Evolutionary conservation across 2,113 vertebrate species (phyloP), one percentile per base, ranked within the genome.

Genomic region (Barnardius zonarius): DNA sequence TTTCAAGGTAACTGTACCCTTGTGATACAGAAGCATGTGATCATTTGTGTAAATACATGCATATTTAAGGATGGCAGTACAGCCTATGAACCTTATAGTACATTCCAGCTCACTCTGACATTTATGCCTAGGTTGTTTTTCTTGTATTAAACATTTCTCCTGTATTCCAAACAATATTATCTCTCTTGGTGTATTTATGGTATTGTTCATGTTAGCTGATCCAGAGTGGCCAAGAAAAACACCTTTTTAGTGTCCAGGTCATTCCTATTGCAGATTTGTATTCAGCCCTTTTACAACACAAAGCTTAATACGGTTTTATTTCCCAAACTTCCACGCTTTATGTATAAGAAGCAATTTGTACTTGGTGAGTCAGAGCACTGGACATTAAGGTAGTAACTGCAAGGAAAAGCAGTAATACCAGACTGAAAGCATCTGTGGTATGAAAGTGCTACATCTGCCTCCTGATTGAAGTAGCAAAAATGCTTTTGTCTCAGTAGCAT

Each of bases 1-100:
- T 79, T 96, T 95, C 94, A 97, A 96, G 95, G 96, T 97, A 66
- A 90, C 70, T 73, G 43, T 95, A 84, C 62, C 95, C 89, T 97
- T 95, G 96, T 89, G 91, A 92, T 92, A 66, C 2, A 69, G 57
- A 89, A 79, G 54, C 93, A 87, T 22, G 57, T 95, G 74, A 85
- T 87, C 17, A 33, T 76, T 95, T 85, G 30, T 91, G 77, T 87
- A 91, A 93, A 94, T 79, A 35, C 8, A 61, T 74, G 49, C 35
- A 11, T 75, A 48, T 82, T 84, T 55, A 87, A 85, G 48, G 57
- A 69, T 64, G 24, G 52, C 52, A 66, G 33, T 41, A 30, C 23
- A 55, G 43, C 7, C 10, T 84, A 2, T 81, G 61, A 83, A 46
- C 13, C 7, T 77, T 41, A 16, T 4, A 69, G 57, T 54, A 20